Percentiles rank a stretch among this genome's conserved stretches.
phyloP scores from a whole-genome alignment of 1,140 invertebrate species.

The Araneus ventricosus region DNA sequence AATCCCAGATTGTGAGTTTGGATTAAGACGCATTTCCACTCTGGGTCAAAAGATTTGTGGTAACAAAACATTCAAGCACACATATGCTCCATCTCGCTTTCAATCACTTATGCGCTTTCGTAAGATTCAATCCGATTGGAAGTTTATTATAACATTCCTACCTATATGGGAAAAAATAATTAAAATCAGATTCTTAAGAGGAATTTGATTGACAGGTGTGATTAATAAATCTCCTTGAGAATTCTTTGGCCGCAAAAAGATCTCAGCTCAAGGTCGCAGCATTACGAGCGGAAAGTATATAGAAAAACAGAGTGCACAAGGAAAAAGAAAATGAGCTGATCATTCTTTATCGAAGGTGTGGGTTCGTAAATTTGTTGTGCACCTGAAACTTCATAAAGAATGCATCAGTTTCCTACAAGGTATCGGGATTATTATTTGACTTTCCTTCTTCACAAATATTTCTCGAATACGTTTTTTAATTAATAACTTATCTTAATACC shows the following conservation, averaged over 20 bases:
- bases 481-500: too few relatives aligned
- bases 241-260: constrained; percentile 10
- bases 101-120: neutral
- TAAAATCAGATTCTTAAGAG: neutral
- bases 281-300: neutral
- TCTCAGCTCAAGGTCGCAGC: neutral
- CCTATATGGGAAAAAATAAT: neutral
- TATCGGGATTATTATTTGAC: too few relatives aligned
- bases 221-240: neutral
- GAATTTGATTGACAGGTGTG: constrained; percentile 1
- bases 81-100: neutral
- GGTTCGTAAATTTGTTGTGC: neutral
- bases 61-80: neutral
- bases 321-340: neutral
- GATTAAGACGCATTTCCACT: neutral
- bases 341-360: neutral
- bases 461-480: too few relatives aligned
- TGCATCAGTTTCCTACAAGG: too few relatives aligned
- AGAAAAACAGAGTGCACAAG: neutral
- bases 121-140: neutral
- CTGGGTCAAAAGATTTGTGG: neutral
- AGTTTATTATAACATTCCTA: neutral
- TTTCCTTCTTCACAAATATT: too few relatives aligned
- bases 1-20: too few relatives aligned
- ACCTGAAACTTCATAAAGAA: too few relatives aligned